These are phyloP conservation scores for Ceyx margarethae DNA, from an alignment of 2,113 vertebrate genomes.

Conservation along the genomic window DNA sequence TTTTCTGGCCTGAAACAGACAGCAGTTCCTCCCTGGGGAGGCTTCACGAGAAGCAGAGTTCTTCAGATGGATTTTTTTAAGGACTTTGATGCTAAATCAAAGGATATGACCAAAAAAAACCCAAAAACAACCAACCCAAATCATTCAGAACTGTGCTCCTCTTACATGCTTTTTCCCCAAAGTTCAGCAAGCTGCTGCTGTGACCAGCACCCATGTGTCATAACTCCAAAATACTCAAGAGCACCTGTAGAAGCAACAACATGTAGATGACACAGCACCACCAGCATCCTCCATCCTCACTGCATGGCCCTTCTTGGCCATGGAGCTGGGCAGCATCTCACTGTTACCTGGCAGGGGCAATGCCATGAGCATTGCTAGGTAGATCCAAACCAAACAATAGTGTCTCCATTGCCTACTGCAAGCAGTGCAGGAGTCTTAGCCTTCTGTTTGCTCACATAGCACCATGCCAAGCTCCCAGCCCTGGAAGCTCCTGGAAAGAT, in stretches of 20 bases:
- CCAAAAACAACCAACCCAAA: not conserved
- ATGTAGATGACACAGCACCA: accelerated
- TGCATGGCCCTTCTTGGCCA: accelerated
- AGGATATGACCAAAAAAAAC: not conserved
- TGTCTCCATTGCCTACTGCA: not conserved
- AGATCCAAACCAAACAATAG: constrained; percentile 50
- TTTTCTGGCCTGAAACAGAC: not conserved
- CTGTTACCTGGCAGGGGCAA: not conserved
- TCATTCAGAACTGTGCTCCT: not conserved
- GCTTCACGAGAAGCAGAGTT: not conserved
- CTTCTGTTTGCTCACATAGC: not conserved
- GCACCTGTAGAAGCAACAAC: accelerated
- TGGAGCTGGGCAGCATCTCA: accelerated
- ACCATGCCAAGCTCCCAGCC: not conserved
- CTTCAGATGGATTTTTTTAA: not conserved
- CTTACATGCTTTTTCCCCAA: not conserved
- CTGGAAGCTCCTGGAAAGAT: not conserved
- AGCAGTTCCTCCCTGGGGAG: not conserved
- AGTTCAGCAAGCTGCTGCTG: not conserved
- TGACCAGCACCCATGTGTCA: not conserved
- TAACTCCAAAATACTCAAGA: not conserved
- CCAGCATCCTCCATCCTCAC: not conserved
- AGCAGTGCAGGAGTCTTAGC: not conserved
- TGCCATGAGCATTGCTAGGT: accelerated
- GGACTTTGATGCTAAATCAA: not conserved